Percentiles rank a stretch among this genome's conserved stretches.
phyloP scores from a whole-genome alignment of 2,888 invertebrate species.

The Mycalesis mineus region DNA sequence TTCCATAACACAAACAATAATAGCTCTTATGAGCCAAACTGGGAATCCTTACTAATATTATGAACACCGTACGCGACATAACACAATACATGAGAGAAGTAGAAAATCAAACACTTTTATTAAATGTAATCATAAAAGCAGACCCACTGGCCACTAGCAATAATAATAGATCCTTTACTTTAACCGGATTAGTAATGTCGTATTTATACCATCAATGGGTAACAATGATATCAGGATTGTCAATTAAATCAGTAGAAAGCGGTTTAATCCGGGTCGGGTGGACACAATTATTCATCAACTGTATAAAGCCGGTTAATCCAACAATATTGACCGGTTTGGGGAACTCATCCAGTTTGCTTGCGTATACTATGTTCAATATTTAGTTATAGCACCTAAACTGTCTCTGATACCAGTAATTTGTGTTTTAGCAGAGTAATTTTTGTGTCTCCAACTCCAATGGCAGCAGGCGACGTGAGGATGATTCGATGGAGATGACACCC shows the following conservation, averaged over 20 bases:
- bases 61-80: too few relatives aligned
- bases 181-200: conserved; percentile 47
- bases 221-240: conserved; percentile 68
- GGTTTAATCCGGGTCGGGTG: conserved; percentile 68
- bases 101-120: too few relatives aligned
- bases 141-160: neutral
- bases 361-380: neutral
- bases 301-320: conserved; percentile 69
- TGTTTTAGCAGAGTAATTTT: too few relatives aligned
- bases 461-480: too few relatives aligned
- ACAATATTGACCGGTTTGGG: conserved; percentile 58
- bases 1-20: too few relatives aligned
- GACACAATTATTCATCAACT: conserved; percentile 75
- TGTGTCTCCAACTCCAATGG: too few relatives aligned
- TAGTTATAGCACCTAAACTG: neutral
- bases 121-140: too few relatives aligned
- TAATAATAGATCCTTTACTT: conserved; percentile 7
- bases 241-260: conserved; percentile 74
- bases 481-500: too few relatives aligned
- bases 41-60: too few relatives aligned
- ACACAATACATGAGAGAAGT: too few relatives aligned
- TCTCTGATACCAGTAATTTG: neutral
- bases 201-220: conserved; percentile 63
- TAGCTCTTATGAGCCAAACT: too few relatives aligned
- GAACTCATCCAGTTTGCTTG: conserved; percentile 2